Conservation (phyloP, 30 jellyfish, hydroid and myxozoan species). For the Calvadosia cruxmelitensis region DNA sequence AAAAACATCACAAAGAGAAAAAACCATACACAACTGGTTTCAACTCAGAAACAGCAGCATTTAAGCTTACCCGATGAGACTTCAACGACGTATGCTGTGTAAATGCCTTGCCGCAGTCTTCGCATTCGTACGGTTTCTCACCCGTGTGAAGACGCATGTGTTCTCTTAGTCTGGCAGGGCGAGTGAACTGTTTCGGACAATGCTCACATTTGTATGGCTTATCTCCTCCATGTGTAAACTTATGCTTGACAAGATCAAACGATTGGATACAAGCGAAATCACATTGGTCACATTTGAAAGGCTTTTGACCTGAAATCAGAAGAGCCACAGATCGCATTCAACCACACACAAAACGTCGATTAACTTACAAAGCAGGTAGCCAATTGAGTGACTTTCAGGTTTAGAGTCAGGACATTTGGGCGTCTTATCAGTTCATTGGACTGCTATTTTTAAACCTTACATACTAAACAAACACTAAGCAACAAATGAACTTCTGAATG, state of each 20-base stretch:
- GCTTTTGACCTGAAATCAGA: slow-evolving; percentile 54
- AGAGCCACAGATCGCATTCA: no score
- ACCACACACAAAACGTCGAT: no score
- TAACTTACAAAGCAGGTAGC: no score
- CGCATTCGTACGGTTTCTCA: slow-evolving; percentile 78
- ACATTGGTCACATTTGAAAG: slow-evolving; percentile 89
- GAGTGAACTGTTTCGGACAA: slow-evolving; percentile 75
- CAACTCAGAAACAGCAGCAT: no score
- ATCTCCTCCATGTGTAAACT: slow-evolving; percentile 90
- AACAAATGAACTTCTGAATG: no score
- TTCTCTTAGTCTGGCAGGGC: slow-evolving; percentile 90
- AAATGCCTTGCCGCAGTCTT: slow-evolving; percentile 76
- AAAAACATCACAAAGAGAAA: no score
- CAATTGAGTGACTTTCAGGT: no score
- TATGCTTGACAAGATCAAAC: slow-evolving; percentile 86
- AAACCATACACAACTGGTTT: no score
- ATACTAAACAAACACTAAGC: no score
- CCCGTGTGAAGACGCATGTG: slow-evolving; percentile 90
- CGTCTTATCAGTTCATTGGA: no score
- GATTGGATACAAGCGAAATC: slow-evolving; percentile 95
- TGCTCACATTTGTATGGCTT: slow-evolving; percentile 85
- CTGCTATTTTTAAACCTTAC: no score
- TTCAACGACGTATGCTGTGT: slow-evolving; percentile 64
- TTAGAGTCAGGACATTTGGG: no score
- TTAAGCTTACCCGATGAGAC: slow-evolving; percentile 78